A percentile compares a stretch with the other conserved stretches of the same genome.
Conservation (phyloP, 2,113 vertebrate species). For the Pedetes capensis region DNA sequence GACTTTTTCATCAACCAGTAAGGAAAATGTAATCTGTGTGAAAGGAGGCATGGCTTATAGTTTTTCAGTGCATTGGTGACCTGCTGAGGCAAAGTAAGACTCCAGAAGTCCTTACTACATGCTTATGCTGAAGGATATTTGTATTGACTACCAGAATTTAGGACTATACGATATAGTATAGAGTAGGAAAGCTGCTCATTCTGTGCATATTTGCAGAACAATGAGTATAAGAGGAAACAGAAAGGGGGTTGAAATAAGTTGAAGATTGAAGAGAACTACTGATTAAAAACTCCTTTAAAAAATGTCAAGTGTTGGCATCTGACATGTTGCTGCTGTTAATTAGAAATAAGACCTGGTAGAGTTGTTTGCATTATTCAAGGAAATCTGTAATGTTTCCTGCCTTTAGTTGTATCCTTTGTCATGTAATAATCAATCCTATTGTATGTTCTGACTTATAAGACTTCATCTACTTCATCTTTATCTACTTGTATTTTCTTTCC, state of each 20-base stretch:
- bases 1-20: conserved; percentile 1
- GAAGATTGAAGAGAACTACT: background rate
- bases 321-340: background rate
- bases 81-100: background rate
- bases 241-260: background rate
- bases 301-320: background rate
- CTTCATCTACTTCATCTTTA: background rate
- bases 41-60: background rate
- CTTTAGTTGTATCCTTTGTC: background rate
- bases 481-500: background rate
- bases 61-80: background rate
- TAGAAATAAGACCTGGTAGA: background rate
- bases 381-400: background rate
- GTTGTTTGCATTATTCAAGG: background rate
- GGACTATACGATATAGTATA: background rate
- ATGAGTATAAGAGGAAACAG: background rate
- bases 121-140: background rate
- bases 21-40: background rate
- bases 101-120: background rate
- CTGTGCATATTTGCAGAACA: background rate
- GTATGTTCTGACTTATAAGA: background rate
- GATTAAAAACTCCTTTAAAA: background rate
- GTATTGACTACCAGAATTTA: background rate
- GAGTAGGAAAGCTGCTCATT: background rate
- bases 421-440: background rate